Evolutionary conservation across 2,797 vertebrate genomes (phyloP), one percentile per base, ranked within the genome.

Genomic region (Ispidina lecontei): DNA sequence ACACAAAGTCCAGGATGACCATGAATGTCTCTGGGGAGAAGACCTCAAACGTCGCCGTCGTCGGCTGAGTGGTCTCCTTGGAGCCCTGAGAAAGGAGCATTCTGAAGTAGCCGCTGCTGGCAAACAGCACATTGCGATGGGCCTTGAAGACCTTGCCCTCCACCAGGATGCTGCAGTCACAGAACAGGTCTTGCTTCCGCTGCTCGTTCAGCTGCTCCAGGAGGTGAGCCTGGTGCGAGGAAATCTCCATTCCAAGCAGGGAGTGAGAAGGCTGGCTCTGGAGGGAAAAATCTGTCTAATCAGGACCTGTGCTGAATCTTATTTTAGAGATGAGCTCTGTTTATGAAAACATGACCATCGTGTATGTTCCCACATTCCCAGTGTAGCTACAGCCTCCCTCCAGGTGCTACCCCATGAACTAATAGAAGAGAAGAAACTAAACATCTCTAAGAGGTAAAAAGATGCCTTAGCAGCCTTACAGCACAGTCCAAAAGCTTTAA

Each of bases 41-140:
- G 46, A 98, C 98, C 37, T 99, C 98, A 11, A 99, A 99, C 2
- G 98, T 99, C 14, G 98, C 98, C 4, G 95, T 98, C 8, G 98
- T 98, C 0, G 98, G 98, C 84, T 98, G 98, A 9, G 92, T 93
- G 0, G 88, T 91, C 51, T 98, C 98, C 91, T 97, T 84, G 54
- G 98, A 60, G 97, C 97, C 77, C 98, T 99, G 99, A 1, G 98
- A 98, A 37, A 99, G 97, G 75, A 99, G 97, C 99, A 99, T 99
- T 76, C 99, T 99, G 97, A 99, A 99, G 95, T 99, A 99, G 89
- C 99, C 99, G 0, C 99, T 99, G 95, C 99, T 99, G 86, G 98
- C 99, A 10, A 99, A 99, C 26, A 99, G 84, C 52, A 99, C 98
- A 63, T 99, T 99, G 47, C 99, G 98, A 89, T 99, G 99, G 3